Conservation (phyloP, 1,140 invertebrate species). For the Hesperophylax magnus region DNA sequence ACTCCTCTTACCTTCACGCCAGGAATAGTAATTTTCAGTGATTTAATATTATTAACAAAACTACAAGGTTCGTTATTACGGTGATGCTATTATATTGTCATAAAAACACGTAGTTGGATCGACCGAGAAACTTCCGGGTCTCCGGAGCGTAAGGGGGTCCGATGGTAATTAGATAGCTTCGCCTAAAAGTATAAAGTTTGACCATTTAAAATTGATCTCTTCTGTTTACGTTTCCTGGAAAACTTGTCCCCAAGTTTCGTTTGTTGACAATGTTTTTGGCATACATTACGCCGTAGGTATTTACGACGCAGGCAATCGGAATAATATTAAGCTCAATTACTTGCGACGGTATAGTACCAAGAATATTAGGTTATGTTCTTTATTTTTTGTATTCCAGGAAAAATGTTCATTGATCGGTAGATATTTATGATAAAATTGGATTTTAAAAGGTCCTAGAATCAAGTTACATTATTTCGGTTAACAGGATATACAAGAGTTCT, state of each 20-base stretch:
- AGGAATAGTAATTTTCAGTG: not conserved
- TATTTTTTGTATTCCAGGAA: too few species aligned
- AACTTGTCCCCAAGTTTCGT: not conserved
- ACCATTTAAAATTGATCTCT: conserved; percentile 37
- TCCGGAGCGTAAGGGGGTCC: not conserved
- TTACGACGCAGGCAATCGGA: too few species aligned
- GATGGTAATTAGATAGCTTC: conserved; percentile 10
- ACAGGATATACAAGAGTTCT: too few species aligned
- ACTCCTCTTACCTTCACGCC: too few species aligned
- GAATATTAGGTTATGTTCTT: too few species aligned
- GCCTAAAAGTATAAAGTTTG: conserved; percentile 10
- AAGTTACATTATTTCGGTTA: too few species aligned
- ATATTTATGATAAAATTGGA: too few species aligned
- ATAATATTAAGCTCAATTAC: too few species aligned
- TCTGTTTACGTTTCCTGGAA: conserved; percentile 16
- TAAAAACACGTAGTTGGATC: not conserved
- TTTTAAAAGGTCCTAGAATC: too few species aligned
- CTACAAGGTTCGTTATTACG: conserved; percentile 6
- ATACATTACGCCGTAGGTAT: not conserved
- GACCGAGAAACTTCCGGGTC: not conserved
- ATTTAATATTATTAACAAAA: not conserved
- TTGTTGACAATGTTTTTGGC: not conserved
- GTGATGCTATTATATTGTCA: not conserved
- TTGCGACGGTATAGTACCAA: too few species aligned
- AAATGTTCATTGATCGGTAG: too few species aligned